Conservation (phyloP, 2,888 invertebrate genomes). For the Drosophila sordidula region DNA sequence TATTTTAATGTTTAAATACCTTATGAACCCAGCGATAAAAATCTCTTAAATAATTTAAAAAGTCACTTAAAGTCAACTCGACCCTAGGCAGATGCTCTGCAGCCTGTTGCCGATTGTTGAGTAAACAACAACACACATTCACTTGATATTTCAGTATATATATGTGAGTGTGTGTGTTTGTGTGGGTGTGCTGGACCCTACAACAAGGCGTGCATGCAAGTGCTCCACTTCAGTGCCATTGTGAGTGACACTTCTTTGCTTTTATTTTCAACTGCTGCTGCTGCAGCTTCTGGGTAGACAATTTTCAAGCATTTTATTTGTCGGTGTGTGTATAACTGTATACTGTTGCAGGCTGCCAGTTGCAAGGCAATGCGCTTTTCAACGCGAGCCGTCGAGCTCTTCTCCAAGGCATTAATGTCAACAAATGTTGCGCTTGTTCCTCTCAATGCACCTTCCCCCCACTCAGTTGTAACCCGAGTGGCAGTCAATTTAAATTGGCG, state of each 20-base stretch:
- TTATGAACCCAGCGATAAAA: conserved; percentile 4
- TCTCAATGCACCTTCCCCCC: background rate
- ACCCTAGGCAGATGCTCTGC: conserved; percentile 23
- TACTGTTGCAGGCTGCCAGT: conserved; percentile 32
- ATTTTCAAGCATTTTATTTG: conserved; percentile 40
- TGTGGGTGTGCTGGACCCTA: conserved; percentile 28
- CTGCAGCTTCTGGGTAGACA: conserved; percentile 34
- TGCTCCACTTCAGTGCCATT: conserved; percentile 65
- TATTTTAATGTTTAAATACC: conserved; percentile 2
- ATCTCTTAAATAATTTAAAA: conserved; percentile 39
- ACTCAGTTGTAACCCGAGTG: conserved; percentile 22
- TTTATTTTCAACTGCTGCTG: conserved; percentile 46
- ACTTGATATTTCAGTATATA: conserved; percentile 43
- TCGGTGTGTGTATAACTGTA: conserved; percentile 36
- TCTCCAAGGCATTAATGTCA: conserved; percentile 72
- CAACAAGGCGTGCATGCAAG: conserved; percentile 32
- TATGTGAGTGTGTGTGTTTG: conserved; percentile 1
- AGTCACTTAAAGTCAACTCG: conserved; percentile 31
- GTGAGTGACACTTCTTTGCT: conserved; percentile 62
- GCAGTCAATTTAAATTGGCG: conserved; percentile 67
- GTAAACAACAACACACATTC: conserved; percentile 52
- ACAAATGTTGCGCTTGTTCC: conserved; percentile 49
- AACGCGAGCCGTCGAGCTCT: conserved; percentile 28
- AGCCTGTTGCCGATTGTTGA: conserved; percentile 70
- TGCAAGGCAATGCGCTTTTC: conserved; percentile 54